phyloP scores from a whole-genome alignment of 2,797 vertebrate genomes.

The Triplophysa bombifrons region DNA sequence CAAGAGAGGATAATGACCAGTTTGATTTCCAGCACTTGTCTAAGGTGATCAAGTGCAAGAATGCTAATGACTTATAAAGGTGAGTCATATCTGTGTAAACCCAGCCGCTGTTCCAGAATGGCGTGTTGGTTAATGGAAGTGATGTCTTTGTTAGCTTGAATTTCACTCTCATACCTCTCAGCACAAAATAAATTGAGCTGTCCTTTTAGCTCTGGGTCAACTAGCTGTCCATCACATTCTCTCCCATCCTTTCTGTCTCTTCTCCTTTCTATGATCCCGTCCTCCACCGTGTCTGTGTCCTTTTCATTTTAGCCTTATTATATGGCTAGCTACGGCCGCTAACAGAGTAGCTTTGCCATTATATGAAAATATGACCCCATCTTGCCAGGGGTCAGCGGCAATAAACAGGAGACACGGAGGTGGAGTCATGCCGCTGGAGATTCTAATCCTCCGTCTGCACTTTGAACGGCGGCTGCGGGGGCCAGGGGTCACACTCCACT shows the following conservation, averaged over 20 bases:
- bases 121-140: slow-evolving; percentile 15
- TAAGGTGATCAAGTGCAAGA: neutral
- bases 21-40: slow-evolving; percentile 25
- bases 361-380: slow-evolving; percentile 84
- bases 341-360: slow-evolving; percentile 76
- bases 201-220: slow-evolving; percentile 47
- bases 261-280: slow-evolving; percentile 30
- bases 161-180: slow-evolving; percentile 29
- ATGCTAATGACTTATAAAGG: slow-evolving; percentile 28
- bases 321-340: slow-evolving; percentile 71
- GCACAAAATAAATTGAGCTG: slow-evolving; percentile 40
- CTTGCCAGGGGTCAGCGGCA: slow-evolving; percentile 71
- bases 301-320: slow-evolving; percentile 76
- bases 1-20: slow-evolving; percentile 20
- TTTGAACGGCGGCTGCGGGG: slow-evolving; percentile 41
- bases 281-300: slow-evolving; percentile 30
- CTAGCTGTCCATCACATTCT: slow-evolving; percentile 27
- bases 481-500: slow-evolving; percentile 43
- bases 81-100: slow-evolving; percentile 15
- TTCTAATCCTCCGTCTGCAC: slow-evolving; percentile 77
- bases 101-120: slow-evolving; percentile 19
- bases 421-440: slow-evolving; percentile 69
- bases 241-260: slow-evolving; percentile 34
- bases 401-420: slow-evolving; percentile 80
- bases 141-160: slow-evolving; percentile 33